Evolutionary conservation across 2,113 vertebrate species (phyloP).

Genomic region (Gavia stellata): DNA sequence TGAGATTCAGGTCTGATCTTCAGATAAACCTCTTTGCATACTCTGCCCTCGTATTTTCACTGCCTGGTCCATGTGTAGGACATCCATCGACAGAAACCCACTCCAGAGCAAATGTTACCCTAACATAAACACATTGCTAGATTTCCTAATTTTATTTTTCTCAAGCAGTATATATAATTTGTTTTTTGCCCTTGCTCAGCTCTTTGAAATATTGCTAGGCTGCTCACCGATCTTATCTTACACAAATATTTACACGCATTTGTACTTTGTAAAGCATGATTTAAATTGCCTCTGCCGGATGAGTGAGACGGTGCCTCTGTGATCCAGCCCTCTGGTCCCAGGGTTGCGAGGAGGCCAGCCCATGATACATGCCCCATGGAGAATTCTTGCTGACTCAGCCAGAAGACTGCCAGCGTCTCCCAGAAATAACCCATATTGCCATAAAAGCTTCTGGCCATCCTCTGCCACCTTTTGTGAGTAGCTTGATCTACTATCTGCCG

Average conservation of each 20-base stretch:
- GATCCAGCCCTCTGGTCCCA: not conserved
- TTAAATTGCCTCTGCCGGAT: not conserved
- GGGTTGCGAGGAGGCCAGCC: not conserved
- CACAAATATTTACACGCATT: conserved; percentile 55
- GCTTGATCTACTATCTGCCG: not conserved
- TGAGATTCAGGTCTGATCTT: not conserved
- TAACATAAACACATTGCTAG: conserved; percentile 26
- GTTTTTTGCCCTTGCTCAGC: conserved; percentile 38
- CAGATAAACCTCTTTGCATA: not conserved
- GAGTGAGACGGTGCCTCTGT: not conserved
- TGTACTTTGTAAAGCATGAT: conserved; percentile 8
- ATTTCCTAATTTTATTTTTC: conserved; percentile 34
- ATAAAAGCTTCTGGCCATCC: not conserved
- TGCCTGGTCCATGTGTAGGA: not conserved
- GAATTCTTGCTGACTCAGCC: not conserved
- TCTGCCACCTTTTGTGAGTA: not conserved
- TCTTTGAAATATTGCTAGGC: conserved; percentile 59
- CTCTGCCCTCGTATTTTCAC: not conserved
- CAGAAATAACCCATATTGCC: not conserved
- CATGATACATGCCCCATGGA: not conserved
- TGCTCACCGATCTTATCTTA: conserved; percentile 53
- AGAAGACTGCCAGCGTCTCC: not conserved
- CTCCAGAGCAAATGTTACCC: not conserved
- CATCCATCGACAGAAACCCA: not conserved
- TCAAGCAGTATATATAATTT: conserved; percentile 45